Conservation (phyloP, 2,113 vertebrate species). For the Gymnogyps californianus region DNA sequence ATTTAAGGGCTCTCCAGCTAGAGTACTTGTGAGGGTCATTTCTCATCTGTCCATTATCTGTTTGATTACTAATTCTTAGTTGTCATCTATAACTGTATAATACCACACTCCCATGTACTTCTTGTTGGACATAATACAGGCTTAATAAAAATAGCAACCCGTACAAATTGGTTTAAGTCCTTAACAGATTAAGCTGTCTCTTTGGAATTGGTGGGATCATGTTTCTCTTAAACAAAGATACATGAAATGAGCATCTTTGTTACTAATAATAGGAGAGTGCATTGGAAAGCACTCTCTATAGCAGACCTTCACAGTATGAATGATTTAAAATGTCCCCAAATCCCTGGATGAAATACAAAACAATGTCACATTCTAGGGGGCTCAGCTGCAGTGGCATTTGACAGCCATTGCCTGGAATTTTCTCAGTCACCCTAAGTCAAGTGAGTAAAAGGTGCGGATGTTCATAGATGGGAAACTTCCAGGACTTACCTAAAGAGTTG, state of each 20-base stretch:
- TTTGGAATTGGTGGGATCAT: slow-evolving; percentile 1
- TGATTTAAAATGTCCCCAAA: neutral
- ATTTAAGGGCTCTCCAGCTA: neutral
- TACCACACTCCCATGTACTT: neutral
- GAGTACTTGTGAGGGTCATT: neutral
- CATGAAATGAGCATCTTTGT: neutral
- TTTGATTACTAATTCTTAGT: neutral
- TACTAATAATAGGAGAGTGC: neutral
- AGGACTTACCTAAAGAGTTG: neutral
- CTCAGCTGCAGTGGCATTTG: neutral
- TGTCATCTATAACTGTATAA: neutral
- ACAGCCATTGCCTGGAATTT: neutral
- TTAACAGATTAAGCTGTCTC: slow-evolving; percentile 22
- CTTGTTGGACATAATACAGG: neutral
- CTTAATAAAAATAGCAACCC: slow-evolving; percentile 25
- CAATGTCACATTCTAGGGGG: neutral
- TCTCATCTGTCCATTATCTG: neutral
- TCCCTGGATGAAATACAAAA: neutral
- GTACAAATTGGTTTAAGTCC: neutral
- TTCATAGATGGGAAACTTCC: neutral
- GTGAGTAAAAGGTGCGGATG: neutral
- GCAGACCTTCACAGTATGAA: neutral
- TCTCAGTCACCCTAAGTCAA: neutral
- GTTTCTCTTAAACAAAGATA: slow-evolving; percentile 25
- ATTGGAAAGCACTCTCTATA: neutral